phyloP scores from a whole-genome alignment of 2,888 invertebrate species.

The Stenurella melanura region DNA sequence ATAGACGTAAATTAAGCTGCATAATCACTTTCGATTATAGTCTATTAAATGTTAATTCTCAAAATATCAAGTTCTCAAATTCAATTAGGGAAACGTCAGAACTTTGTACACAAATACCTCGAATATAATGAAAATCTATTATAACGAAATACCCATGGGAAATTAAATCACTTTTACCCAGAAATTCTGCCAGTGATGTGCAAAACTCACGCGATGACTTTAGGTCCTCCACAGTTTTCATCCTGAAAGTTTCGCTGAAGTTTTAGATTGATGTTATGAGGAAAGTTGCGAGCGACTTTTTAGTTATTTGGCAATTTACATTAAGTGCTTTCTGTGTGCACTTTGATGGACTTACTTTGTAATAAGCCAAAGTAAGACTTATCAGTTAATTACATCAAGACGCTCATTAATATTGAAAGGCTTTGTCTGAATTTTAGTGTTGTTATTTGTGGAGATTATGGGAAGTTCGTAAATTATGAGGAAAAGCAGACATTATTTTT shows the following conservation, averaged over 20 bases:
- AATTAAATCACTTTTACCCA: constrained; percentile 48
- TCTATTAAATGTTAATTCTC: constrained; percentile 24
- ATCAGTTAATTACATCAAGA: constrained; percentile 62
- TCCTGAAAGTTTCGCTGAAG: constrained; percentile 51
- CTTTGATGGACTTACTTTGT: constrained; percentile 59
- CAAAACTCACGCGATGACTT: constrained; percentile 43
- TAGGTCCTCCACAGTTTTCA: constrained; percentile 39
- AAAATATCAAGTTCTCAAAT: constrained; percentile 40
- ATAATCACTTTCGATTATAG: neutral
- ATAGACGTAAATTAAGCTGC: neutral
- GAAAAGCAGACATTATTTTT: neutral
- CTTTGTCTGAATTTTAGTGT: constrained; percentile 29
- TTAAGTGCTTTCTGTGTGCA: constrained; percentile 63
- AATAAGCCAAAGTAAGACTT: constrained; percentile 55
- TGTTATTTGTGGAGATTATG: constrained; percentile 17
- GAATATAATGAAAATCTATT: constrained; percentile 49
- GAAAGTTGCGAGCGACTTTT: constrained; percentile 65
- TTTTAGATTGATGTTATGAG: constrained; percentile 66
- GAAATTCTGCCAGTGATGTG: constrained; percentile 47
- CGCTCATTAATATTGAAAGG: constrained; percentile 59
- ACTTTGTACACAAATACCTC: constrained; percentile 44
- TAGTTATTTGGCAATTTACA: constrained; percentile 67
- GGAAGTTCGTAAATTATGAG: neutral
- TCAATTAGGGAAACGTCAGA: constrained; percentile 47
- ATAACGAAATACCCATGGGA: constrained; percentile 44